These are phyloP conservation scores for Bhutanitis thaidina DNA, from an alignment of 2,888 invertebrate species.

Conservation along the genomic window DNA sequence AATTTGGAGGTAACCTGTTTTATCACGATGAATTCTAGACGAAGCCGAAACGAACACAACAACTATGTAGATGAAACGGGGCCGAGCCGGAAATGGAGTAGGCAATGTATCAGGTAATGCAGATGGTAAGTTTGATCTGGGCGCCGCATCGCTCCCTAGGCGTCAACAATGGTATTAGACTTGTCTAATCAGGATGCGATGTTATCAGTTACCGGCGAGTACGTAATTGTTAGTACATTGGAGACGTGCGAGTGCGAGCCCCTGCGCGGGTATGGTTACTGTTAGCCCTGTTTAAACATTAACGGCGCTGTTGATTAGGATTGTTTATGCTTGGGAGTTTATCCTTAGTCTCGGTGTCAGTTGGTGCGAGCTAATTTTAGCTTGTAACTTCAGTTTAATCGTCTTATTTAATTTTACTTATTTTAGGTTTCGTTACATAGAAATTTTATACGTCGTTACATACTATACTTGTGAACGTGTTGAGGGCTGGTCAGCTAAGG, in stretches of 20 bases:
- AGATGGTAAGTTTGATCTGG: not conserved
- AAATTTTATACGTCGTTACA: no score
- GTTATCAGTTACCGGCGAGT: slow-evolving; percentile 20
- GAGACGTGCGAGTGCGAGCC: not conserved
- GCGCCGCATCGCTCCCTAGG: slow-evolving; percentile 3
- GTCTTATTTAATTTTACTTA: not conserved
- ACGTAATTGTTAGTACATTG: slow-evolving; percentile 10
- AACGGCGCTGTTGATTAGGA: slow-evolving; percentile 9
- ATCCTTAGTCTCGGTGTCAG: not conserved
- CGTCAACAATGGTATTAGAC: slow-evolving; percentile 18
- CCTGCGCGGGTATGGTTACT: not conserved
- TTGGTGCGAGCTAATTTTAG: not conserved
- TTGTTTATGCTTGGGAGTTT: slow-evolving; percentile 9
- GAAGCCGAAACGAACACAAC: not conserved
- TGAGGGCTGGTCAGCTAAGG: no score
- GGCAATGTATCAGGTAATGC: slow-evolving; percentile 3
- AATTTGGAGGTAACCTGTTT: not conserved
- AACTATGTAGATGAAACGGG: slow-evolving; percentile 5
- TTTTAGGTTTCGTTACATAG: no score
- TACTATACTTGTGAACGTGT: no score
- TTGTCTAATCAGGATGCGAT: slow-evolving; percentile 24
- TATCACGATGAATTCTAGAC: not conserved
- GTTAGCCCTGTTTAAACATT: slow-evolving; percentile 13
- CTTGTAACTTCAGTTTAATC: not conserved
- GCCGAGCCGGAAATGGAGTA: not conserved